Base-by-base conservation (phyloP, 2,113 vertebrate species). In the Odocoileus hemionus region DNA sequence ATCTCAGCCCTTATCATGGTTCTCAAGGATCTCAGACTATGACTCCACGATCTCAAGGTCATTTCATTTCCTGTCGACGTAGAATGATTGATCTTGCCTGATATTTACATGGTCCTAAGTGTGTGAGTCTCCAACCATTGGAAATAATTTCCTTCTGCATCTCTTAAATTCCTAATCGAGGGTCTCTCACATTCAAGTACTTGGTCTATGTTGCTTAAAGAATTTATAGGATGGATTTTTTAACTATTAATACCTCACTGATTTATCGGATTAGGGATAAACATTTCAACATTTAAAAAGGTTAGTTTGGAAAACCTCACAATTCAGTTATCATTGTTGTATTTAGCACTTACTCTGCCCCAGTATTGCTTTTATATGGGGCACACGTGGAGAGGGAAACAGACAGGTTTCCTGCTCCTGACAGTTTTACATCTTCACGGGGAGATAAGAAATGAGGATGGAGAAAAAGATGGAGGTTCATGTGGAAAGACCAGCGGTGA, bases 341-440 rank as follows among this genome's bases (percentile, higher is more conserved):
- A 45, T 50, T 70, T 43, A 55, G 60, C 14, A 3, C 39, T 58
- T 12, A 47, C 21, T 25, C 79, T 54, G 11, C 33, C 11, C n/a
- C 17, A 21, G 58, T 2, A 4, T 45, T 50, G 30, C 57, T 50
- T 30, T 45, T n/a, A 14, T 0, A 11, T 6, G 8, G 5, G 21
- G 28, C 3, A 0, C 16, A 3, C 2, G 5, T 6, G n/a, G 23
- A 60, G 52, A 23, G 23, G 6, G n/a, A 28, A 28, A 52, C 15
- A 17, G 33, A 50, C 3, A 16, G 13, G 1, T 28, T 33, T 91
- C 60, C 82, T 45, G 21, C 45, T 23, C 23, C 4, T 25, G 12
- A 5, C 1, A 3, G 1, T 45, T 74, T 74, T 28, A 25, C 7
- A 36, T 2, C 54, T 23, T 89, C 43, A 5, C 1, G 3, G 9